Percentiles rank a stretch among this genome's conserved stretches.
Conservation (phyloP, 2,888 invertebrate species). For the Eustalomyia histrio region DNA sequence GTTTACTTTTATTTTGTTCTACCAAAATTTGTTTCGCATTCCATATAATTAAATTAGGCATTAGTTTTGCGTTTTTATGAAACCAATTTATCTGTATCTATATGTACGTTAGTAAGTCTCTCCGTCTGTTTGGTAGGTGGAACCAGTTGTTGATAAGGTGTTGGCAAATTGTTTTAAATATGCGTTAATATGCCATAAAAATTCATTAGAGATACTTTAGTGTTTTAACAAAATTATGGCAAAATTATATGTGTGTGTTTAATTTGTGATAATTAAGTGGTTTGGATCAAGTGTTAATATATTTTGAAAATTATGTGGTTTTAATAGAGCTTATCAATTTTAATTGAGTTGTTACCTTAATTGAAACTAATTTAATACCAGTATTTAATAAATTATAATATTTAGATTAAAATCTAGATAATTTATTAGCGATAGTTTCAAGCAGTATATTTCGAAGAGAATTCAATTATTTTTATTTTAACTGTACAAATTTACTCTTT, state of each 20-base stretch:
- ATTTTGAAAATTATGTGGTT: background rate
- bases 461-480: too few species aligned
- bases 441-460: too few species aligned
- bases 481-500: too few species aligned
- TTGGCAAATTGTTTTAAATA: constrained; percentile 59
- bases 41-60: constrained; percentile 20
- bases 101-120: background rate
- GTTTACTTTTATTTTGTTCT: background rate
- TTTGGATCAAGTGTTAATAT: constrained; percentile 33
- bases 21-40: background rate
- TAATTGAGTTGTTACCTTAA: constrained; percentile 7
- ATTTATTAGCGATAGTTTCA: too few species aligned
- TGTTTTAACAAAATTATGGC: constrained; percentile 33
- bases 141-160: constrained; percentile 45
- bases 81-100: background rate
- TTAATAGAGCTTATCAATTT: constrained; percentile 13
- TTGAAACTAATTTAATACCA: background rate
- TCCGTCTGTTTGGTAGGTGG: constrained; percentile 36
- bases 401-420: too few species aligned
- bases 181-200: constrained; percentile 61
- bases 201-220: constrained; percentile 61
- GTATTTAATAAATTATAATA: too few species aligned
- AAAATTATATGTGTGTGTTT: constrained; percentile 30
- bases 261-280: constrained; percentile 35
- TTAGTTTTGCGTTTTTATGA: constrained; percentile 11